phyloP scores from a whole-genome alignment of 2,113 vertebrate species.

The Alectura lathami region DNA sequence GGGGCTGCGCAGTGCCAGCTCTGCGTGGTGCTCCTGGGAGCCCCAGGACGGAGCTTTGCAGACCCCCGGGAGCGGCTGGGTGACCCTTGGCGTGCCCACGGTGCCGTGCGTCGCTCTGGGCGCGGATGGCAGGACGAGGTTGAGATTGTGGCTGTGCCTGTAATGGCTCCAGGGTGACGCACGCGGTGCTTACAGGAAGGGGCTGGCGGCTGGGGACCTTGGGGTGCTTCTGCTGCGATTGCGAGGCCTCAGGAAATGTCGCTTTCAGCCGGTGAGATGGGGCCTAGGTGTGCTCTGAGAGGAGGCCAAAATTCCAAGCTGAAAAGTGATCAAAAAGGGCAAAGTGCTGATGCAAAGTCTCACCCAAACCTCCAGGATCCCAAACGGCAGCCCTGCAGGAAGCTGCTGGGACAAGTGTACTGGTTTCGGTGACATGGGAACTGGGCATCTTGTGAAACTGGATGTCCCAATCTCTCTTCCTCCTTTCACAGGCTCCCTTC shows the following conservation, averaged over 20 bases:
- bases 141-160: background rate
- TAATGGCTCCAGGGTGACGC: background rate
- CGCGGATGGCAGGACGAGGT: background rate
- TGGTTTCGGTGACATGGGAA: background rate
- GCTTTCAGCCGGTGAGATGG: background rate
- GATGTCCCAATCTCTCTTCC: constrained; percentile 56
- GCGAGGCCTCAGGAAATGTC: background rate
- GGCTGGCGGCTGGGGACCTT: background rate
- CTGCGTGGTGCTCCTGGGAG: background rate
- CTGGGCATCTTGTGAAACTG: background rate
- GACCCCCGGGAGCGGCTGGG: no score
- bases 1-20: background rate
- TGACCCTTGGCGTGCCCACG: no score
- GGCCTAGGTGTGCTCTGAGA: background rate
- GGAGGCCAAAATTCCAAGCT: background rate
- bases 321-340: background rate
- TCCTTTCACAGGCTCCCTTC: constrained; percentile 7
- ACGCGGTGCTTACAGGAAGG: background rate
- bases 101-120: background rate
- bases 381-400: background rate
- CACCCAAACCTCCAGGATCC: fast-evolving
- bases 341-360: fast-evolving
- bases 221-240: background rate
- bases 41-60: background rate
- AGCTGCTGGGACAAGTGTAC: background rate